Conservation (phyloP, 1,140 invertebrate species). For the Drosophila paulistorum region DNA sequence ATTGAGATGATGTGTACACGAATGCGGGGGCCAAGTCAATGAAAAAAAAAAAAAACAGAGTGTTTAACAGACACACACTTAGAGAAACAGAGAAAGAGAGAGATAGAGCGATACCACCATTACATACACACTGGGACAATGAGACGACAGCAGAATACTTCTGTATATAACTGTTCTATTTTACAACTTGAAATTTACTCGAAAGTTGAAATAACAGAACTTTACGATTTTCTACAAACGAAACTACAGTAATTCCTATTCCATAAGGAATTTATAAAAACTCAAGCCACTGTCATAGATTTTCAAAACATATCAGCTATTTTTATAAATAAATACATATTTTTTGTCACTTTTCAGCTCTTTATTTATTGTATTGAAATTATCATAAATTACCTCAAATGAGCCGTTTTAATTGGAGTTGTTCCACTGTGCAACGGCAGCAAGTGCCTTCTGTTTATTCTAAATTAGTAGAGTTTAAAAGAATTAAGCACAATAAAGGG, state of each 20-base stretch:
- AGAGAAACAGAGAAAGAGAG: background rate
- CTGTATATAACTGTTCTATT: too few relatives aligned
- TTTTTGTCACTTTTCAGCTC: too few relatives aligned
- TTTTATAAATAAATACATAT: background rate
- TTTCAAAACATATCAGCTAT: background rate
- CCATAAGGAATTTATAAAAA: background rate
- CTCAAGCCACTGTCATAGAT: background rate
- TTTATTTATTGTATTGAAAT: too few relatives aligned
- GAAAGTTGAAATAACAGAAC: too few relatives aligned
- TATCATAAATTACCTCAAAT: too few relatives aligned
- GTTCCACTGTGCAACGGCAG: background rate
- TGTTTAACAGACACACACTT: conserved; percentile 11
- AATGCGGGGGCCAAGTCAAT: conserved; percentile 21
- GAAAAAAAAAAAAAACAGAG: conserved; percentile 22
- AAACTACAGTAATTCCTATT: too few relatives aligned
- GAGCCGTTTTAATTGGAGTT: too few relatives aligned
- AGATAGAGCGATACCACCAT: conserved; percentile 6
- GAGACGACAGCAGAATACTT: background rate
- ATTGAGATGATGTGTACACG: background rate
- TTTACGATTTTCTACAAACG: too few relatives aligned
- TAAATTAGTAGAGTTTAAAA: conserved; percentile 41
- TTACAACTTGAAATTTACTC: too few relatives aligned
- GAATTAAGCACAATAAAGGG: conserved; percentile 11
- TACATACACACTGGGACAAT: background rate
- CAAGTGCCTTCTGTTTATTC: conserved; percentile 33